Evolutionary conservation across 2,113 vertebrate genomes (phyloP).

Genomic region (Sinocyclocheilus anshuiensis): DNA sequence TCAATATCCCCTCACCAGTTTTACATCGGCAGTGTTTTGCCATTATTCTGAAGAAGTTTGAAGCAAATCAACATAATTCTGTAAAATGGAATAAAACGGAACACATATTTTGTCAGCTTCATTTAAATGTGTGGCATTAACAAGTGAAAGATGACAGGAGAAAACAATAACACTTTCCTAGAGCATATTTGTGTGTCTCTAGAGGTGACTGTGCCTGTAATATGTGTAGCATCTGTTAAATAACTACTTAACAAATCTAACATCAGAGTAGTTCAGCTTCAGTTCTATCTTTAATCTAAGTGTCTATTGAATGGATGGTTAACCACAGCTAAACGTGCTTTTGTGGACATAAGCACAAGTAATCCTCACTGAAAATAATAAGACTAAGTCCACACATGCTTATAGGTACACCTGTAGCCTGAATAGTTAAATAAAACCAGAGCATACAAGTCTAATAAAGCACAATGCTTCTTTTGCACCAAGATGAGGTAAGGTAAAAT

Average conservation of each 20-base stretch:
- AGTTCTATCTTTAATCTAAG: not conserved
- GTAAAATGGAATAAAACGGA: too few relatives aligned
- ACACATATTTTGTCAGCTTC: not conserved
- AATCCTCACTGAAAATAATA: slow-evolving; percentile 9
- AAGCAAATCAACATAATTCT: too few relatives aligned
- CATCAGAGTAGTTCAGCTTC: slow-evolving; percentile 1
- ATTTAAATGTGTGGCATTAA: not conserved
- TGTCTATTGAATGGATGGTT: not conserved
- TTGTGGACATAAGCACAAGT: not conserved
- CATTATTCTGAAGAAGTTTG: too few relatives aligned
- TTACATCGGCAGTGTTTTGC: too few relatives aligned
- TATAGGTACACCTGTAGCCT: not conserved
- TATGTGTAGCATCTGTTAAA: not conserved
- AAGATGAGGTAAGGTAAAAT: slow-evolving; percentile 1
- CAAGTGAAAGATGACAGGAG: not conserved
- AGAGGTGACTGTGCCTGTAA: not conserved
- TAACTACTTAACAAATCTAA: not conserved
- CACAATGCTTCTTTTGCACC: not conserved
- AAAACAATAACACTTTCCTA: not conserved
- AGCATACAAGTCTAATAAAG: slow-evolving; percentile 19
- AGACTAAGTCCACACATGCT: not conserved
- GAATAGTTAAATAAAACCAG: slow-evolving; percentile 29
- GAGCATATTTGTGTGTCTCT: not conserved
- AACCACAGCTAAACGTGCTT: not conserved
- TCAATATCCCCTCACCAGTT: too few relatives aligned